phyloP scores from a whole-genome alignment of 2,888 invertebrate genomes.

The Andrena haemorrhoa region DNA sequence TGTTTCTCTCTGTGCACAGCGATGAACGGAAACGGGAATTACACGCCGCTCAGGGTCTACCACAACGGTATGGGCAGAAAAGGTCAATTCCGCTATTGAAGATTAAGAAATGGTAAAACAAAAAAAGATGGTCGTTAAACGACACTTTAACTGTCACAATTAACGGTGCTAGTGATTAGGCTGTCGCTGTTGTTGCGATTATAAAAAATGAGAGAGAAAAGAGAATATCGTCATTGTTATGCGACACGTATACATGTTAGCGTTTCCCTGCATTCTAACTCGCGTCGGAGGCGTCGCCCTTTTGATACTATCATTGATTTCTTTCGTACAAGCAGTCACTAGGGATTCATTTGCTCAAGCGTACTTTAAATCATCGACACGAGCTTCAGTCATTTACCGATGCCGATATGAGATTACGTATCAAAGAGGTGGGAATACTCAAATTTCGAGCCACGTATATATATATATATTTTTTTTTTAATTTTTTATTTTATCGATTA shows the following conservation, averaged over 20 bases:
- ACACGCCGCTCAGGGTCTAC: conserved; percentile 92
- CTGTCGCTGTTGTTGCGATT: conserved; percentile 47
- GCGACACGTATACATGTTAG: conserved; percentile 25
- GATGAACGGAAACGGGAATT: conserved; percentile 89
- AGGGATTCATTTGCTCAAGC: conserved; percentile 49
- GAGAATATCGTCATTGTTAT: conserved; percentile 46
- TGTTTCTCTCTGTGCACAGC: conserved; percentile 85
- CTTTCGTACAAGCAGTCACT: conserved; percentile 21
- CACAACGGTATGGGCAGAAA: conserved; percentile 93
- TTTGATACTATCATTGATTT: conserved; percentile 40
- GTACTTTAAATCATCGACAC: conserved; percentile 30
- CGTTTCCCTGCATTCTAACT: conserved; percentile 24
- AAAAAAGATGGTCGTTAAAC: conserved; percentile 23
- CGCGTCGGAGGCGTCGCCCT: not conserved
- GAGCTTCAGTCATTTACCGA: conserved; percentile 17
- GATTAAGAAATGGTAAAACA: conserved; percentile 29
- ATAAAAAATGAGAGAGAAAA: conserved; percentile 14
- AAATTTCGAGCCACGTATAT: not conserved
- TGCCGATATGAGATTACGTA: conserved; percentile 38
- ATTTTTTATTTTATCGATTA: not conserved
- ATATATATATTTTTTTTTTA: not conserved
- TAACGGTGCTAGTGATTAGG: conserved; percentile 60
- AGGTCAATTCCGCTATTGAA: conserved; percentile 93
- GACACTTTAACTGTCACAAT: conserved; percentile 47
- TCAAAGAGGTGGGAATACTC: conserved; percentile 28